Evolutionary conservation across 2,797 vertebrate genomes (phyloP).

Genomic region (Euthynnus affinis): DNA sequence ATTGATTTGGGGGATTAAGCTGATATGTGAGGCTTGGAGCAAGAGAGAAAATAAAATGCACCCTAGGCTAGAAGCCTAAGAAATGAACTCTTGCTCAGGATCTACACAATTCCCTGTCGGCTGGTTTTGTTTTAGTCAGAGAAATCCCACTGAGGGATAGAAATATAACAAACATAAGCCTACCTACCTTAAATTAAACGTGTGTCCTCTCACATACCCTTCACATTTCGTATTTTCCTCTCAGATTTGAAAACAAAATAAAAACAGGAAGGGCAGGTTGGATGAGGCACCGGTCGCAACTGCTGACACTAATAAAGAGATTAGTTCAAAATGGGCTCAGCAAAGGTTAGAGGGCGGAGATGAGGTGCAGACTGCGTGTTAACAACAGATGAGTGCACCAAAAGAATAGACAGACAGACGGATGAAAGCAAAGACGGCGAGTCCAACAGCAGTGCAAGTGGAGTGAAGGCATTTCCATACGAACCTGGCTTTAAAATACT

Average conservation of each 20-base stretch:
- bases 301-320: conserved; percentile 49
- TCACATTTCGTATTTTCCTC: not conserved
- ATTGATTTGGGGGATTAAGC: conserved; percentile 57
- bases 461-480: conserved; percentile 99
- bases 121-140: conserved; percentile 12
- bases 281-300: conserved; percentile 64
- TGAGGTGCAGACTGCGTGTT: conserved; percentile 77
- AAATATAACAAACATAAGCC: conserved; percentile 11
- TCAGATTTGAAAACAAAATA: conserved; percentile 4
- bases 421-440: conserved; percentile 98
- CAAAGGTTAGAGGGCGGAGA: conserved; percentile 74
- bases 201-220: not conserved
- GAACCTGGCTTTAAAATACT: conserved; percentile 99
- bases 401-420: conserved; percentile 91
- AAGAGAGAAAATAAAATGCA: conserved; percentile 30
- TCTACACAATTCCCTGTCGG: not conserved
- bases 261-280: conserved; percentile 40
- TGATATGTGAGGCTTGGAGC: conserved; percentile 38
- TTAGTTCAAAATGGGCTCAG: conserved; percentile 54
- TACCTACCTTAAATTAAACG: conserved; percentile 9
- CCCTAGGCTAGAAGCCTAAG: not conserved
- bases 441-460: conserved; percentile 99
- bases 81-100: conserved; percentile 10
- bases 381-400: conserved; percentile 82
- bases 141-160: not conserved